Evolutionary conservation across 2,113 vertebrate genomes (phyloP), one percentile per base, ranked within the genome.

Genomic region (Larimichthys polyactis): DNA sequence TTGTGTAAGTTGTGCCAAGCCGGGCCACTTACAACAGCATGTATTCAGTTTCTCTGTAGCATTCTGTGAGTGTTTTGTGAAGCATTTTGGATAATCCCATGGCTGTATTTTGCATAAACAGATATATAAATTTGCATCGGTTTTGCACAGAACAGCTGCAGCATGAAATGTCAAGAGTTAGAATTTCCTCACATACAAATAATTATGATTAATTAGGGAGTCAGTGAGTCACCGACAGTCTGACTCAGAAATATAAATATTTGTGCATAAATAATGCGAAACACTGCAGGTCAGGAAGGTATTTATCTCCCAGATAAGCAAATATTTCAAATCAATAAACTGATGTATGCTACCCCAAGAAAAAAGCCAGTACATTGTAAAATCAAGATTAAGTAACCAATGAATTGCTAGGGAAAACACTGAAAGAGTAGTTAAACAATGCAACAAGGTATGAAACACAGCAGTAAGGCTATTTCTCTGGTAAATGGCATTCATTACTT

Each of bases 401-500:
- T 79, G 12, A 78, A 69, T 74, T 72, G 67, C 54, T 78, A 29
- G 67, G 24, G 43, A 68, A 71, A 7, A 69, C 3, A 27, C n/a
- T 74, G 27, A 74, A 67, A 68, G 32, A 71, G 52, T n/a, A 17
- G 48, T 76, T 85, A 70, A 82, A 81, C 17, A 3, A 68, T 44
- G 57, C 40, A 86, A 32, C 52, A 54, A 81, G 51, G 52, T 16
- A 66, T 10, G 43, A 55, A 82, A 55, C 76, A 46, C 52, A 76
- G 40, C 60, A 75, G 54, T 7, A 12, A 15, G 22, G 59, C 81
- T 49, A 58, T 80, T 69, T 80, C 27, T 73, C 54, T 32, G 6
- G 19, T 82, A 75, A 87, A 81, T 58, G 36, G 51, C 59, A 70
- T 77, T 87, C n/a, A 78, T 83, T 69, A 75, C 17, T 75, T 79